These are phyloP conservation scores for Oreohelix idahoensis DNA, from an alignment of 1,140 invertebrate species.

Conservation along the genomic window DNA sequence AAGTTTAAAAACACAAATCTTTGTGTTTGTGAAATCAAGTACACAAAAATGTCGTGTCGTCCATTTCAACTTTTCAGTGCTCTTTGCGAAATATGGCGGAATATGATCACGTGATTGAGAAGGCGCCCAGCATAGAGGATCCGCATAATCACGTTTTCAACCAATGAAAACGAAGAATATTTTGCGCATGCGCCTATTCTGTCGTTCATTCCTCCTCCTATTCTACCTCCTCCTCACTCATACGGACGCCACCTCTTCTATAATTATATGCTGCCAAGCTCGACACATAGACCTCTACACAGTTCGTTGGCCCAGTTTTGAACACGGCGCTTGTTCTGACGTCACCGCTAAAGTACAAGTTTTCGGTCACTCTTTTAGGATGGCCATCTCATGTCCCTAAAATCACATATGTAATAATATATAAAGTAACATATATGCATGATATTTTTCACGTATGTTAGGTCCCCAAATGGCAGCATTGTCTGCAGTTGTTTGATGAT, in stretches of 20 bases:
- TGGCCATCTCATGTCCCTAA: not conserved
- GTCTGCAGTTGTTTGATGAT: no score
- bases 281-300: not conserved
- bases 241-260: not conserved
- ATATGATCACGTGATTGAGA: slow-evolving; percentile 30
- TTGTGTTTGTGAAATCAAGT: not conserved
- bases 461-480: no score
- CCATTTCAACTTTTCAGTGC: not conserved
- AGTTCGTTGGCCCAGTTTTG: slow-evolving; percentile 1
- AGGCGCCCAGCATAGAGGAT: slow-evolving; percentile 8
- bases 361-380: not conserved
- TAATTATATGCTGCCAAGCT: not conserved
- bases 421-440: no score
- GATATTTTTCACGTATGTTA: no score
- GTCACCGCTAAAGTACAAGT: not conserved
- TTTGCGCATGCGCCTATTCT: slow-evolving; percentile 25
- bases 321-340: not conserved
- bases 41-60: not conserved
- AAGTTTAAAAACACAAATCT: not conserved
- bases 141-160: slow-evolving; percentile 26
- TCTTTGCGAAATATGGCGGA: slow-evolving; percentile 33
- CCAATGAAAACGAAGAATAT: slow-evolving; percentile 20
- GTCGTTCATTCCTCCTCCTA: not conserved
- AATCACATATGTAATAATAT: no score
- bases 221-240: slow-evolving; percentile 4